Evolutionary conservation across 1,140 invertebrate species (phyloP).

Genomic region (Pemphigus obesinymphae): DNA sequence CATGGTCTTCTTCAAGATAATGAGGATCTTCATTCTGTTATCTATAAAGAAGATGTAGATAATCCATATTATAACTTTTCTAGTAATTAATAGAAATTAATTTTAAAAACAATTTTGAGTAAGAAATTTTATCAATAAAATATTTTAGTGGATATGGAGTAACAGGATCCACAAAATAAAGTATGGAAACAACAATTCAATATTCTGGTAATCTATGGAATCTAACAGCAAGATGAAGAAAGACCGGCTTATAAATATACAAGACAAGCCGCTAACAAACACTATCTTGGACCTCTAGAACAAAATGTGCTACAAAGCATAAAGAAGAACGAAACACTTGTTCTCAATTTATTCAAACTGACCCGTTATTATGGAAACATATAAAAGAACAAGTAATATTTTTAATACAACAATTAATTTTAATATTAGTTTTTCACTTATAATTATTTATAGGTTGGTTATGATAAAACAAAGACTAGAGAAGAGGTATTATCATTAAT

Average conservation of each 20-base stretch:
- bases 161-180: slow-evolving; percentile 75
- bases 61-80: slow-evolving; percentile 69
- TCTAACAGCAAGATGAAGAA: slow-evolving; percentile 46
- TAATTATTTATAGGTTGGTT: slow-evolving; percentile 44
- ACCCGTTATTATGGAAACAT: slow-evolving; percentile 94
- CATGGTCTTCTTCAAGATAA: slow-evolving; percentile 52
- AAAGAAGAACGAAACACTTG: slow-evolving; percentile 77
- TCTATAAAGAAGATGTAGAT: slow-evolving; percentile 86
- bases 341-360: slow-evolving; percentile 94
- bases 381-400: slow-evolving; percentile 62
- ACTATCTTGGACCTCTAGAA: slow-evolving; percentile 44
- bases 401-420: background rate
- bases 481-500: slow-evolving; percentile 97
- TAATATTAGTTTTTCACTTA: background rate
- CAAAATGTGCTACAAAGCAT: slow-evolving; percentile 56
- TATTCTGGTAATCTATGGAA: slow-evolving; percentile 61
- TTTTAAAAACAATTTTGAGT: background rate
- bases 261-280: slow-evolving; percentile 53
- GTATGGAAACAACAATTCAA: slow-evolving; percentile 90
- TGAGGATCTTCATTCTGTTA: slow-evolving; percentile 81
- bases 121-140: background rate
- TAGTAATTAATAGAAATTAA: slow-evolving; percentile 4
- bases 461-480: slow-evolving; percentile 70
- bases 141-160: slow-evolving; percentile 76
- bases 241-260: slow-evolving; percentile 61